Conservation (phyloP, 2,113 vertebrate genomes). For the Ceyx margarethae region DNA sequence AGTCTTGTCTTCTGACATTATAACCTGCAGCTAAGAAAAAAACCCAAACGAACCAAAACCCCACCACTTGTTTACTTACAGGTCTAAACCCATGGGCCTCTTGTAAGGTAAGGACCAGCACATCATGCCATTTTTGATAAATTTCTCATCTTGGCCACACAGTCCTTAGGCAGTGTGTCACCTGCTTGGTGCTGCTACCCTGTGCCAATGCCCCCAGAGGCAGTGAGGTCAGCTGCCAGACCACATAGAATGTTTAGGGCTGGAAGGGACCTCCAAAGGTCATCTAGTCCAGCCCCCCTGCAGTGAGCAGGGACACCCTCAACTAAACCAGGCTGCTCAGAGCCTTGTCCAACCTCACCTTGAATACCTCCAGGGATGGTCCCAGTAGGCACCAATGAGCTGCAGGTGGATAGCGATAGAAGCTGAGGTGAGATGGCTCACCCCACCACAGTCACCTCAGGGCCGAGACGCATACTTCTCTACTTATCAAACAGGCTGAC, state of each 20-base stretch:
- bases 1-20: background rate
- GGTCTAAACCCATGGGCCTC: background rate
- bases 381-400: background rate
- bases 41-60: background rate
- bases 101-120: background rate
- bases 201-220: background rate
- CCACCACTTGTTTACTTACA: background rate
- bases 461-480: background rate
- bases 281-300: too few relatives aligned
- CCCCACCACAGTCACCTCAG: background rate
- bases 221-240: background rate
- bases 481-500: background rate
- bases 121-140: background rate
- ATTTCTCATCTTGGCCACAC: background rate
- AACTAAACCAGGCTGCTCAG: too few relatives aligned
- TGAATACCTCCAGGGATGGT: background rate
- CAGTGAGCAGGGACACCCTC: too few relatives aligned
- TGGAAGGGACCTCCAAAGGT: too few relatives aligned
- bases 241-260: background rate
- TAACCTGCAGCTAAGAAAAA: background rate
- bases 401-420: background rate
- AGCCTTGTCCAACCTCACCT: too few relatives aligned
- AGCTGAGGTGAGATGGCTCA: background rate
- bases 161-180: background rate
- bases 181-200: background rate